Conservation (phyloP, 2,113 vertebrate species). For the Cololabis saira region DNA sequence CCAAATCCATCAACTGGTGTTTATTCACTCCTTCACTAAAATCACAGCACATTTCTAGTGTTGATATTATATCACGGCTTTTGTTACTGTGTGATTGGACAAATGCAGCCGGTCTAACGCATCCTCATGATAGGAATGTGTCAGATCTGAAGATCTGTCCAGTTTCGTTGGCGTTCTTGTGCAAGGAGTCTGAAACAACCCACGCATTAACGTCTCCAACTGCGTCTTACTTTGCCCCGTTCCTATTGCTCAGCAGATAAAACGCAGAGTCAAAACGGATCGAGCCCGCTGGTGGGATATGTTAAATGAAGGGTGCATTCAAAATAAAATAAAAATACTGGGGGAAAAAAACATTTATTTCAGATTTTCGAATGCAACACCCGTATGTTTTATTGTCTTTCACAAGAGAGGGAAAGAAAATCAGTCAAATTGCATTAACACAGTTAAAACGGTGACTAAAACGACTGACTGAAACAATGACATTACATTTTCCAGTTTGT, state of each 20-base stretch:
- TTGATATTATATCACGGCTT: too few relatives aligned
- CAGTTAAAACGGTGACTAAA: not conserved
- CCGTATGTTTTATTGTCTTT: too few relatives aligned
- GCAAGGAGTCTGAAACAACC: constrained; percentile 19
- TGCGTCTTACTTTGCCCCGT: constrained; percentile 33
- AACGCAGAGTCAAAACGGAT: constrained; percentile 29
- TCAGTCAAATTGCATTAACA: too few relatives aligned
- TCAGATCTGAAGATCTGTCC: constrained; percentile 34
- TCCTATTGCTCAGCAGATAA: constrained; percentile 27
- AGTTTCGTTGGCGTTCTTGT: too few relatives aligned
- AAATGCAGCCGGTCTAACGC: not conserved
- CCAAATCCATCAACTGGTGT: too few relatives aligned
- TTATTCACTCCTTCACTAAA: too few relatives aligned
- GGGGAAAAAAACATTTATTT: too few relatives aligned
- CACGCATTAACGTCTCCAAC: constrained; percentile 6
- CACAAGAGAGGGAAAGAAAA: too few relatives aligned
- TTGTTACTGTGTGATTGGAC: not conserved
- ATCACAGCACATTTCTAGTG: too few relatives aligned
- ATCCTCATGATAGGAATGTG: constrained; percentile 38
- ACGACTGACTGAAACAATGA: not conserved
- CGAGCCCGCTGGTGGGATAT: constrained; percentile 12
- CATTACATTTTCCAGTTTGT: constrained; percentile 1
- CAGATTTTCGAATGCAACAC: too few relatives aligned
- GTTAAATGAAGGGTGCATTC: not conserved
- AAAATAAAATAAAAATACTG: too few relatives aligned